Percentiles rank a stretch among this genome's conserved stretches.
These are phyloP conservation scores for Heteronetta atricapilla DNA, from an alignment of 2,113 vertebrate species.

Conservation along the genomic window DNA sequence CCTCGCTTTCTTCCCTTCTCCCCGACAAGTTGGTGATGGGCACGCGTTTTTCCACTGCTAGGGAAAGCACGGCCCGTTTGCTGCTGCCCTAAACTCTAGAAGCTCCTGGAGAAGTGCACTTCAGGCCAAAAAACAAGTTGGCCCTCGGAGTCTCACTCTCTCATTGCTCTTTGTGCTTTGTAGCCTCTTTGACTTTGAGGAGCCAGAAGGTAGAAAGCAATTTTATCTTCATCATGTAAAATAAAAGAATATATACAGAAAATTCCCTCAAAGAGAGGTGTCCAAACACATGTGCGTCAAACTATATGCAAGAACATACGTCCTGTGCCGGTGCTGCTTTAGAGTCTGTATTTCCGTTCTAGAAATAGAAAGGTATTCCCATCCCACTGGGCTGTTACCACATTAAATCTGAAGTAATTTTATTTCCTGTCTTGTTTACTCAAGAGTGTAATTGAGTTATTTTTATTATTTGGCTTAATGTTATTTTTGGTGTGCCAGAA, in stretches of 20 bases:
- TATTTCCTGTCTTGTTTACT: background rate
- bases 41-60: background rate
- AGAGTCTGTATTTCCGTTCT: background rate
- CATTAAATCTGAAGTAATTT: background rate
- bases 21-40: constrained; percentile 17
- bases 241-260: background rate
- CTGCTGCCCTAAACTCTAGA: background rate
- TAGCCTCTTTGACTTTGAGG: background rate
- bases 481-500: background rate
- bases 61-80: background rate
- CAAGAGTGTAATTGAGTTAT: background rate
- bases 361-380: background rate
- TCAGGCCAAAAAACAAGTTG: background rate
- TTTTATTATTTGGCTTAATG: constrained; percentile 14
- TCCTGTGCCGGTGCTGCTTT: background rate
- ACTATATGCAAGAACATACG: background rate
- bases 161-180: background rate
- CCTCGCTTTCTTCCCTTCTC: background rate
- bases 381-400: background rate
- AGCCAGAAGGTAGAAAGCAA: background rate
- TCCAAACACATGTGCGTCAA: background rate
- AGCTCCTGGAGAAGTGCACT: background rate
- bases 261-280: background rate
- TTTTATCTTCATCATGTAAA: constrained; percentile 9
- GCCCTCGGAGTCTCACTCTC: background rate